A percentile compares a stretch with the other conserved stretches of the same genome.
phyloP scores from a whole-genome alignment of 2,797 vertebrate genomes.

The Characodon lateralis region DNA sequence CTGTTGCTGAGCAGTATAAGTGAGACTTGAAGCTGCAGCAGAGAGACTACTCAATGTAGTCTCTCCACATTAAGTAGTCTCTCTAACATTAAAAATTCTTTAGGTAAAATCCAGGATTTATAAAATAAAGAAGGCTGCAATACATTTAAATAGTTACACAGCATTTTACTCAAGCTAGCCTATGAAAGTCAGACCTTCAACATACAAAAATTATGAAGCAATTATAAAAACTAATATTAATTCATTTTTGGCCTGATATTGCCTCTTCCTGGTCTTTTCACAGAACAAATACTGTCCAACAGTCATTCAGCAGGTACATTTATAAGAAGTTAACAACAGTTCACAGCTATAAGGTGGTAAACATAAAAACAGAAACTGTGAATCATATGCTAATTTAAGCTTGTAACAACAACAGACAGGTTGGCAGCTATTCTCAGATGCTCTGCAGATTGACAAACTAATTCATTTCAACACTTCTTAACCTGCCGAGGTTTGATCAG shows the following conservation, averaged over 20 bases:
- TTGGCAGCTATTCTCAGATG: too few relatives aligned
- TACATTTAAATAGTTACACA: not conserved
- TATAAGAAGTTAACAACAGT: not conserved
- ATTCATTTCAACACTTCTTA: too few relatives aligned
- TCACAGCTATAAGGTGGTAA: not conserved
- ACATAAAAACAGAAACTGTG: too few relatives aligned
- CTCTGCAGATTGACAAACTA: too few relatives aligned
- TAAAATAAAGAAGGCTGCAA: not conserved
- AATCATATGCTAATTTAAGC: not conserved
- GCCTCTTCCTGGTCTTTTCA: not conserved
- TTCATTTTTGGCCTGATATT: not conserved
- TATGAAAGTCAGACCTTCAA: too few relatives aligned
- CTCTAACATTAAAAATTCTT: too few relatives aligned
- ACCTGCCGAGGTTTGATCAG: not conserved
- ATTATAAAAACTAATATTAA: too few relatives aligned
- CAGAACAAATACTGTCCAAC: not conserved
- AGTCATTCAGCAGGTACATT: not conserved
- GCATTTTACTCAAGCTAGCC: not conserved
- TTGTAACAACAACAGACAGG: too few relatives aligned
- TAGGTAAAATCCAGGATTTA: not conserved
- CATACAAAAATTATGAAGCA: not conserved
- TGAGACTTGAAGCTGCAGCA: not conserved
- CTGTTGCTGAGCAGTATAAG: not conserved
- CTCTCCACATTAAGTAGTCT: too few relatives aligned
- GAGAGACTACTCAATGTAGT: not conserved